Evolutionary conservation across 2,113 vertebrate species (phyloP).

Genomic region (Megaleporinus macrocephalus): DNA sequence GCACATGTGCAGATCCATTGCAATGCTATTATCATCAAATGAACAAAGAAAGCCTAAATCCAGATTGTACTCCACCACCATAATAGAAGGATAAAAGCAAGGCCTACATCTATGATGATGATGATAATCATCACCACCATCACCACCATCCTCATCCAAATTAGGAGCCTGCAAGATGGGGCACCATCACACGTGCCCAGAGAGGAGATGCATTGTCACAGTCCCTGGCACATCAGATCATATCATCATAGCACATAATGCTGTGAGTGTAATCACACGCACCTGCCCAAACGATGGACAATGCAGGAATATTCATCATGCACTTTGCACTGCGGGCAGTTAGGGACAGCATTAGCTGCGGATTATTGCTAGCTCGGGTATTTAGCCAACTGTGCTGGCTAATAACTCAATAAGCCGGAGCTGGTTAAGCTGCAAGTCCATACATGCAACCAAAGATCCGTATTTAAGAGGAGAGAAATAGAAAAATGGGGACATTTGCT

Average conservation of each 20-base stretch:
- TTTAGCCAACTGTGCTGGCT: constrained; percentile 31
- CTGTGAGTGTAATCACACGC: constrained; percentile 1
- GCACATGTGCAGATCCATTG: not conserved
- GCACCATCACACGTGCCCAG: constrained; percentile 3
- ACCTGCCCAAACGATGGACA: constrained; percentile 25
- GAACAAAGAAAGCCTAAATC: not conserved
- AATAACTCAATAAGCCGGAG: constrained; percentile 7
- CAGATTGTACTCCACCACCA: not conserved
- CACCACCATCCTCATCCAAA: constrained; percentile 1
- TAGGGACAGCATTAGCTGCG: constrained; percentile 33
- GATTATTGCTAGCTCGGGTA: constrained; percentile 39
- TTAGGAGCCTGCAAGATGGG: constrained; percentile 10
- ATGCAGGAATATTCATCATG: constrained; percentile 6
- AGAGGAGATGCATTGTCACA: constrained; percentile 5
- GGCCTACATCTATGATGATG: not conserved
- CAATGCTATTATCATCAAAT: not conserved
- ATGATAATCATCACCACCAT: not conserved
- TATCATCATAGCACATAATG: not conserved
- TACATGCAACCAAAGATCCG: not conserved
- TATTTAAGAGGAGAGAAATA: not conserved
- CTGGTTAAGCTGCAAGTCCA: not conserved
- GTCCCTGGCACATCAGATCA: not conserved
- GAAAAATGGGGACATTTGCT: no score
- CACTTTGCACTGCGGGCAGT: constrained; percentile 29
- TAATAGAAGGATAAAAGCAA: not conserved